phyloP scores from a whole-genome alignment of 2,113 vertebrate genomes.

The Melanerpes formicivorus region DNA sequence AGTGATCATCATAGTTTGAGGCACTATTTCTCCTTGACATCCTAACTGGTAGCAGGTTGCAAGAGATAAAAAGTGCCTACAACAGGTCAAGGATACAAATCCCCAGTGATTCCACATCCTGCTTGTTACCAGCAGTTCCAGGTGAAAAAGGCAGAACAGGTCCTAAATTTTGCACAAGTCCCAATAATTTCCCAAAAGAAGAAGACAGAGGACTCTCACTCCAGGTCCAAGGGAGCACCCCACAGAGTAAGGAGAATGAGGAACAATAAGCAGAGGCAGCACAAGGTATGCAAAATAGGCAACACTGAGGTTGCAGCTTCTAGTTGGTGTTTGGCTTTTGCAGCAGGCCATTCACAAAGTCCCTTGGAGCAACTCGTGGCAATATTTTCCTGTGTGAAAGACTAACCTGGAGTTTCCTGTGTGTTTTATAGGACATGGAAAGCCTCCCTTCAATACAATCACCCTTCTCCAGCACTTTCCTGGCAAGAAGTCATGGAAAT shows the following conservation, averaged over 20 bases:
- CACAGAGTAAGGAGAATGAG: background rate
- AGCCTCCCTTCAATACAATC: background rate
- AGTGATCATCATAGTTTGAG: background rate
- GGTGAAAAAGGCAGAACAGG: background rate
- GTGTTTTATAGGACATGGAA: background rate
- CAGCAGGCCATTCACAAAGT: background rate
- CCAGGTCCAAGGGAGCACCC: background rate
- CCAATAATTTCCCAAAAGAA: background rate
- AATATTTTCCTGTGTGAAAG: background rate
- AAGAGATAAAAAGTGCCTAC: background rate
- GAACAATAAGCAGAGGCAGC: background rate
- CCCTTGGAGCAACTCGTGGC: background rate
- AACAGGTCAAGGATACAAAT: background rate
- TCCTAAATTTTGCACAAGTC: background rate
- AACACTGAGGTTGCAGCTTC: background rate
- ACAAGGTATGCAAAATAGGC: background rate
- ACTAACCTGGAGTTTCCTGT: background rate
- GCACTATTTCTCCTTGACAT: background rate
- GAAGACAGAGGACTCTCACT: background rate
- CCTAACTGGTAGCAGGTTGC: background rate
- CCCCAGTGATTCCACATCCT: background rate
- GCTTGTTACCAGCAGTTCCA: background rate
- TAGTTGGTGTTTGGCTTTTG: background rate
- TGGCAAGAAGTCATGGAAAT: background rate
- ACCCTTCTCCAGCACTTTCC: background rate